These are phyloP conservation scores for Myotis daubentonii DNA, from an alignment of 2,797 vertebrate genomes.

Conservation along the genomic window DNA sequence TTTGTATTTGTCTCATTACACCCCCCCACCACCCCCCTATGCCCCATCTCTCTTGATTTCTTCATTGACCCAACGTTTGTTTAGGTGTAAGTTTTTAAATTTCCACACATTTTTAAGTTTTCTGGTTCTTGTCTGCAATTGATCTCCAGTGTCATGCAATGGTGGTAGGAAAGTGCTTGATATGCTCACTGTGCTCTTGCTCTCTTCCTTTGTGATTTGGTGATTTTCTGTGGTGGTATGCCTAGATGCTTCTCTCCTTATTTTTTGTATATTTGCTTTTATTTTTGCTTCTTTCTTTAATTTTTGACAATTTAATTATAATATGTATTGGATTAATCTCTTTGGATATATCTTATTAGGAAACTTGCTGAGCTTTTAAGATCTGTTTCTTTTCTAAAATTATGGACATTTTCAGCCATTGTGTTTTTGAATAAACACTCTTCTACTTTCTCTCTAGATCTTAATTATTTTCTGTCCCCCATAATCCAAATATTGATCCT, in stretches of 20 bases:
- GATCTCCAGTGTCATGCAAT: background rate
- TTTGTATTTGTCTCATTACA: background rate
- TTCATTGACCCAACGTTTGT: background rate
- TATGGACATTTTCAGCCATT: background rate
- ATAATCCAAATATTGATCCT: background rate
- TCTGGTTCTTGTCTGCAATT: background rate
- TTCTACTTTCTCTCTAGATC: background rate
- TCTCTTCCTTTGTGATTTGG: background rate
- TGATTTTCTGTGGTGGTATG: background rate
- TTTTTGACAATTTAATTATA: background rate
- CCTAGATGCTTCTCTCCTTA: background rate
- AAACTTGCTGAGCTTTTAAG: background rate
- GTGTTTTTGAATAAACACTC: background rate
- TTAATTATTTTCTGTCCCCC: background rate
- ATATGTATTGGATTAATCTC: background rate
- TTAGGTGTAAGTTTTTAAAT: background rate
- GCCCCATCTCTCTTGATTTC: background rate
- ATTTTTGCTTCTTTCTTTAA: background rate
- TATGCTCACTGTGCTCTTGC: background rate
- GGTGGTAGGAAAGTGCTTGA: background rate
- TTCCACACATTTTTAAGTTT: background rate
- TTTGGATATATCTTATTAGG: background rate
- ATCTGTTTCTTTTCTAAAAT: background rate
- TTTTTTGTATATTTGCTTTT: background rate
- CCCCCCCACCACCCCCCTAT: too few relatives aligned